A percentile compares a stretch with the other conserved stretches of the same genome.
These are phyloP conservation scores for Oreochromis grahami DNA, from an alignment of 2,797 vertebrate species.

Conservation along the genomic window DNA sequence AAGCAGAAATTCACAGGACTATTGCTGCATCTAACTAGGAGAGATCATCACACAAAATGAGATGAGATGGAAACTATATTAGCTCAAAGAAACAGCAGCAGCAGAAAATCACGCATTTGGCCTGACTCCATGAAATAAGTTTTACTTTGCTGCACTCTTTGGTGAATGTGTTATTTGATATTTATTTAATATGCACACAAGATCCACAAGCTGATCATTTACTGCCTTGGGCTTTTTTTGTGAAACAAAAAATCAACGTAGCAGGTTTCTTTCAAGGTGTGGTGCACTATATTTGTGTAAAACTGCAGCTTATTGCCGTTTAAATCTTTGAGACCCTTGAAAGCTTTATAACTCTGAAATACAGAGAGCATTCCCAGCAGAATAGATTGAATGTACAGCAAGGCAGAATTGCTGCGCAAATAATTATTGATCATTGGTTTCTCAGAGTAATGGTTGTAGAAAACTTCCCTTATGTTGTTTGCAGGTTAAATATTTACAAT, in stretches of 20 bases:
- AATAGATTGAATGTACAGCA: not conserved
- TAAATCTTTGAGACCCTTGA: conserved; percentile 13
- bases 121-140: conserved; percentile 25
- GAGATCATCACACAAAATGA: conserved; percentile 9
- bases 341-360: conserved; percentile 19
- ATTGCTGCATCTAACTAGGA: not conserved
- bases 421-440: conserved; percentile 8
- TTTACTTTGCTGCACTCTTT: conserved; percentile 7
- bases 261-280: conserved; percentile 3
- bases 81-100: conserved; percentile 11
- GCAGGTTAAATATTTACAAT: not conserved
- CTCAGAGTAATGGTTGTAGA: not conserved
- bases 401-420: not conserved
- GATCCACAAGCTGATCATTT: conserved; percentile 7
- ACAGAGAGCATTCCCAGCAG: not conserved
- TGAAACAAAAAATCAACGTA: not conserved
- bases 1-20: conserved; percentile 1
- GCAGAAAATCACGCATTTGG: conserved; percentile 7
- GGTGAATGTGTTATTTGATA: conserved; percentile 33
- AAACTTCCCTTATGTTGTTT: not conserved
- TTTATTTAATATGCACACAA: conserved; percentile 9
- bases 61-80: not conserved
- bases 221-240: not conserved
- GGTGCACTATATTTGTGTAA: not conserved
- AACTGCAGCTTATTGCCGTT: conserved; percentile 17